Evolutionary conservation across 1,140 invertebrate genomes (phyloP).

Genomic region (Tyrophagus putrescentiae): DNA sequence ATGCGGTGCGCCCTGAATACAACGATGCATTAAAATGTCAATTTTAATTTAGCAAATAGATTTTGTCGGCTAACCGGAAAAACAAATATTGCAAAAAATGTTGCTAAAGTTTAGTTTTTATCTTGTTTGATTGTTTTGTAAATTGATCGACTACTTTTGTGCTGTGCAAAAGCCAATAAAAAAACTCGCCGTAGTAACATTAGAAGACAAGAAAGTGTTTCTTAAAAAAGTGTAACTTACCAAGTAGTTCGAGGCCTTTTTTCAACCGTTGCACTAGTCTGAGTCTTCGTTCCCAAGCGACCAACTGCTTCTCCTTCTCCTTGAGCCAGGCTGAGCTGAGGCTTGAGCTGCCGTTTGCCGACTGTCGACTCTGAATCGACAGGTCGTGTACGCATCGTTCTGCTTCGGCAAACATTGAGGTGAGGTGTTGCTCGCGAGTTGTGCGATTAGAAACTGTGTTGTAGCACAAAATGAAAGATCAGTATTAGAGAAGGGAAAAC

Average conservation of each 20-base stretch:
- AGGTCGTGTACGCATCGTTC: constrained; percentile 41
- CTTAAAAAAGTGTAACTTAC: constrained; percentile 36
- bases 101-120: background rate
- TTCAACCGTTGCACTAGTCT: constrained; percentile 59
- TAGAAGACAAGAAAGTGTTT: constrained; percentile 7
- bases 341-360: constrained; percentile 28
- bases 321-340: constrained; percentile 24
- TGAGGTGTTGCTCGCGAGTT: constrained; percentile 37
- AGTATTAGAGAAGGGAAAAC: too few relatives aligned
- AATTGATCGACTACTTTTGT: background rate
- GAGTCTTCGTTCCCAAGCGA: constrained; percentile 67
- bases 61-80: background rate
- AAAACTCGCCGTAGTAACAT: too few relatives aligned
- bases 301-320: constrained; percentile 59
- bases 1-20: too few relatives aligned
- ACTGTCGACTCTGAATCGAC: constrained; percentile 27
- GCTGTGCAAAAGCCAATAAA: too few relatives aligned
- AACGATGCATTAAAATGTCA: too few relatives aligned
- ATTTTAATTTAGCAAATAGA: too few relatives aligned
- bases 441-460: constrained; percentile 31
- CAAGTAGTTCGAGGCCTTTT: constrained; percentile 48
- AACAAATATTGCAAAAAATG: background rate
- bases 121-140: background rate
- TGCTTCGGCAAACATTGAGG: constrained; percentile 58
- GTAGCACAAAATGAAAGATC: too few relatives aligned